phyloP scores from a whole-genome alignment of 1,140 invertebrate genomes.

The Drosophila tani region DNA sequence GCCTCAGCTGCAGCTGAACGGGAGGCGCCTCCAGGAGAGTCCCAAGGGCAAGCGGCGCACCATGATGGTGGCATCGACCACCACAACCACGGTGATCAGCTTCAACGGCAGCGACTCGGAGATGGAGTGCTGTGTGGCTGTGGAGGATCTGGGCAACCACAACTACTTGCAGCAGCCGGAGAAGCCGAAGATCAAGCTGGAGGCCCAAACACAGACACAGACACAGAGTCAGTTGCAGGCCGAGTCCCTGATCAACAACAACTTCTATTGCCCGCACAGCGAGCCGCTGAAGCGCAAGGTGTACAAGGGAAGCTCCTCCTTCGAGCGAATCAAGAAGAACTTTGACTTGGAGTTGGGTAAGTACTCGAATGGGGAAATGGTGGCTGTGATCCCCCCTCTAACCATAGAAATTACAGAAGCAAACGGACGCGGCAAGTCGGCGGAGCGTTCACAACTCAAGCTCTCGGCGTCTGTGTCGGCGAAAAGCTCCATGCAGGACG shows the following conservation, averaged over 20 bases:
- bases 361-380: not conserved
- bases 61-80: slow-evolving; percentile 31
- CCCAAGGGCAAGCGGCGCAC: slow-evolving; percentile 45
- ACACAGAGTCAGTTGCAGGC: slow-evolving; percentile 29
- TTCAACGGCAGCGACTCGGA: slow-evolving; percentile 70
- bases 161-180: slow-evolving; percentile 51
- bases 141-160: slow-evolving; percentile 74
- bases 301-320: slow-evolving; percentile 86
- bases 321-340: slow-evolving; percentile 84
- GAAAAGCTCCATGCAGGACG: slow-evolving; percentile 73
- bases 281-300: slow-evolving; percentile 90
- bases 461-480: slow-evolving; percentile 64
- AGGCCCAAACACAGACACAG: slow-evolving; percentile 6
- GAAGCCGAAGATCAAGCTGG: slow-evolving; percentile 1
- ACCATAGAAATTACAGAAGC: slow-evolving; percentile 60
- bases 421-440: slow-evolving; percentile 62
- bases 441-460: slow-evolving; percentile 59
- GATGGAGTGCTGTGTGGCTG: slow-evolving; percentile 55
- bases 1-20: slow-evolving; percentile 73
- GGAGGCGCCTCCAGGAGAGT: slow-evolving; percentile 52
- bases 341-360: slow-evolving; percentile 84
- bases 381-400: not conserved
- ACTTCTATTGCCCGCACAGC: slow-evolving; percentile 88
- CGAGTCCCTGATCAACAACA: slow-evolving; percentile 50
- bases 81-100: slow-evolving; percentile 40